Percentiles rank a stretch among this genome's conserved stretches.
Evolutionary conservation across 2,888 invertebrate genomes (phyloP).

Genomic region (Heteromurus nitidus): DNA sequence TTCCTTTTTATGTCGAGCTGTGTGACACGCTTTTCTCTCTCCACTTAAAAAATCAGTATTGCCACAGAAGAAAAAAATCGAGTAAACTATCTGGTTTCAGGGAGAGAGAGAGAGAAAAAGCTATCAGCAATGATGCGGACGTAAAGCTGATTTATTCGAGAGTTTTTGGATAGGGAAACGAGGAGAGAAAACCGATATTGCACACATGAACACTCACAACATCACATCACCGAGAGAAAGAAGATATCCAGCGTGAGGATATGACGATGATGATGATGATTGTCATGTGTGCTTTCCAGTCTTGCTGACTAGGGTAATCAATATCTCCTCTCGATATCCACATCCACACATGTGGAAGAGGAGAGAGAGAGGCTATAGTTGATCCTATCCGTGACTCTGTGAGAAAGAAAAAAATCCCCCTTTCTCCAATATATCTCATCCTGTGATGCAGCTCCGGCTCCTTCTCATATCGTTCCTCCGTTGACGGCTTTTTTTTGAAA

Average conservation of each 20-base stretch:
- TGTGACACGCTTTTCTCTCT: background rate
- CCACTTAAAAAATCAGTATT: background rate
- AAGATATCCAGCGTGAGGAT: too few species aligned
- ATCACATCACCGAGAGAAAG: too few species aligned
- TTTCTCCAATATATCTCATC: background rate
- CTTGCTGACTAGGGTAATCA: constrained; percentile 17
- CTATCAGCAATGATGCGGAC: constrained; percentile 5
- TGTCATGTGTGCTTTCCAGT: background rate
- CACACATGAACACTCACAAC: background rate
- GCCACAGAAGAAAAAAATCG: background rate
- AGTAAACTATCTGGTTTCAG: background rate
- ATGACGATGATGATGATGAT: too few species aligned
- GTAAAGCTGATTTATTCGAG: constrained; percentile 22
- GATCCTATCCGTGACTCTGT: background rate
- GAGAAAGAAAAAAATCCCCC: too few species aligned
- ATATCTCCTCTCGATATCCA: background rate
- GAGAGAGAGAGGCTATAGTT: background rate
- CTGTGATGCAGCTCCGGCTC: background rate
- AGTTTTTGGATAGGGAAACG: background rate
- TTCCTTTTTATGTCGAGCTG: background rate
- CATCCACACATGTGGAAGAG: background rate
- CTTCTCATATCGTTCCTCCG: too few species aligned
- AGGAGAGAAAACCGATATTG: background rate
- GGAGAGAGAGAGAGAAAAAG: constrained; percentile 1
- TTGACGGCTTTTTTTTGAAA: constrained; percentile 14